phyloP scores from a whole-genome alignment of 2,113 vertebrate genomes.

The Taurulus bubalis region DNA sequence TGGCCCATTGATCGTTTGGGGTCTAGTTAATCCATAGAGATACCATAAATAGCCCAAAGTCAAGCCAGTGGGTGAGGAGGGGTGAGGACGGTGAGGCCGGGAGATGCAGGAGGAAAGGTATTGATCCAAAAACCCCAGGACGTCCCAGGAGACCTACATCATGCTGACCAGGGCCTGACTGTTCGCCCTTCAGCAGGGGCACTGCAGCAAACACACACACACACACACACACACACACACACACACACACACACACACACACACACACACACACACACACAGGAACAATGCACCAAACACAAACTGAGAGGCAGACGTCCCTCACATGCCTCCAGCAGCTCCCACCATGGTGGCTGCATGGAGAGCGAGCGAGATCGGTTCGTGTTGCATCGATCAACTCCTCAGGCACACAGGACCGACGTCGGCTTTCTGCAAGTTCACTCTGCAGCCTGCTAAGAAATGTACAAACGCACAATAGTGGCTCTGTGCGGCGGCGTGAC shows the following conservation, averaged over 20 bases:
- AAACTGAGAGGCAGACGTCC: constrained; percentile 37
- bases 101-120: constrained; percentile 64
- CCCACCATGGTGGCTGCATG: constrained; percentile 14
- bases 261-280: constrained; percentile 18
- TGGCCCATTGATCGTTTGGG: constrained; percentile 73
- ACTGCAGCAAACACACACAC: constrained; percentile 72
- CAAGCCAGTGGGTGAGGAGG: constrained; percentile 58
- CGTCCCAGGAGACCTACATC: constrained; percentile 66
- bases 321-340: constrained; percentile 26
- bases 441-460: constrained; percentile 7
- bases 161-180: constrained; percentile 76
- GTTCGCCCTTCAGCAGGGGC: constrained; percentile 76
- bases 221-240: constrained; percentile 34
- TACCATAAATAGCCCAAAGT: constrained; percentile 80
- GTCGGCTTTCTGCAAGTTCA: constrained; percentile 23
- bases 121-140: constrained; percentile 71
- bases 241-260: constrained; percentile 19
- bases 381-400: constrained; percentile 43
- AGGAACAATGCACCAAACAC: constrained; percentile 61
- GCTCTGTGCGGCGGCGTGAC: neutral
- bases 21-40: constrained; percentile 71
- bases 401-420: constrained; percentile 1
- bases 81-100: constrained; percentile 53
- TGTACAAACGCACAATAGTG: neutral
- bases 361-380: neutral